phyloP scores from a whole-genome alignment of 2,888 invertebrate species.

The Thelaira solivaga region DNA sequence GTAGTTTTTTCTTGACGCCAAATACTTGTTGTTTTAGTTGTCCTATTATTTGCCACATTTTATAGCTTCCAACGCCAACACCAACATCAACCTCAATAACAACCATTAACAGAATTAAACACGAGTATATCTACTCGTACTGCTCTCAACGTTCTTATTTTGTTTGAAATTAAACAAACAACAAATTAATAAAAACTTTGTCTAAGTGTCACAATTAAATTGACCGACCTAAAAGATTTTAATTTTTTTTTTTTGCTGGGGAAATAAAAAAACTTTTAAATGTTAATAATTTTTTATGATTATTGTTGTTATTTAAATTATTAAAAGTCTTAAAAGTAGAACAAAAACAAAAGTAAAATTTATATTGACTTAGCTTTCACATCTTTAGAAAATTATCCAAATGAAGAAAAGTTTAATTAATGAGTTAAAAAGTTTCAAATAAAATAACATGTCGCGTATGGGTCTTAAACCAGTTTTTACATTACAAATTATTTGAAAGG shows the following conservation, averaged over 20 bases:
- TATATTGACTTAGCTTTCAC: neutral
- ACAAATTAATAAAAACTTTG: conserved; percentile 23
- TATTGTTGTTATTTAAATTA: conserved; percentile 2
- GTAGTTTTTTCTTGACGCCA: conserved; percentile 9
- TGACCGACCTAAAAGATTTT: conserved; percentile 13
- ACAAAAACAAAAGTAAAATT: neutral
- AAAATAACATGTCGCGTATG: too few relatives aligned
- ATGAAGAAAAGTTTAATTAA: too few relatives aligned
- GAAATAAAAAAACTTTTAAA: neutral
- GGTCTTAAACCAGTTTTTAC: too few relatives aligned
- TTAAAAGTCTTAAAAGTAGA: neutral
- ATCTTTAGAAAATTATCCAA: too few relatives aligned
- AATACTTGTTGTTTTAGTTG: neutral
- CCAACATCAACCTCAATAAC: neutral
- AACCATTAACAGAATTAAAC: too few relatives aligned
- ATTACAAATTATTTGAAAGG: too few relatives aligned
- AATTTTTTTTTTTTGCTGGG: too few relatives aligned
- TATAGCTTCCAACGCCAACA: neutral
- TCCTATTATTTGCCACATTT: neutral
- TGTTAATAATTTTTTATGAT: neutral
- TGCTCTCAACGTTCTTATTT: neutral
- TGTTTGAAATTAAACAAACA: conserved; percentile 18
- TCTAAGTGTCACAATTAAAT: conserved; percentile 2
- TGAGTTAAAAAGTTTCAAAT: too few relatives aligned
- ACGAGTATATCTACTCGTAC: too few relatives aligned